phyloP scores from a whole-genome alignment of 1,140 invertebrate genomes.

The Atopsyche davidsoni region DNA sequence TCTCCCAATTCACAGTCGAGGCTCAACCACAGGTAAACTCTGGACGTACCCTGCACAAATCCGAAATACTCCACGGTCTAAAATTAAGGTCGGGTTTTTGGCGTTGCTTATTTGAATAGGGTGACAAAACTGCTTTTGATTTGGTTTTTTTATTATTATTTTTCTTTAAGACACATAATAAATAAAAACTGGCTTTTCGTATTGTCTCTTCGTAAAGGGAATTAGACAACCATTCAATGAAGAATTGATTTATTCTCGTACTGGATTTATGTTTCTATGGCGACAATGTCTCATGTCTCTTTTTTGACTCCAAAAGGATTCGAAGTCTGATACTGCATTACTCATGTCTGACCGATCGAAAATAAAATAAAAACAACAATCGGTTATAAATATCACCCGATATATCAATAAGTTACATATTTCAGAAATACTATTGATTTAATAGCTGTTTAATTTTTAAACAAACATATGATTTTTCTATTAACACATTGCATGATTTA shows the following conservation, averaged over 20 bases:
- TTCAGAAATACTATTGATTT: too few relatives aligned
- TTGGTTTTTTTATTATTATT: conserved; percentile 8
- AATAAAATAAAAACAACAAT: not conserved
- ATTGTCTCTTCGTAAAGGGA: conserved; percentile 25
- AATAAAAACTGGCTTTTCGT: conserved; percentile 23
- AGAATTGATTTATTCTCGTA: conserved; percentile 25
- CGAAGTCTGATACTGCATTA: too few relatives aligned
- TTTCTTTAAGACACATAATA: conserved; percentile 23
- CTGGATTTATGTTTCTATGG: conserved; percentile 12
- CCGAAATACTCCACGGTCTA: not conserved
- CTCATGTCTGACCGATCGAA: conserved; percentile 2
- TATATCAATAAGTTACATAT: too few relatives aligned
- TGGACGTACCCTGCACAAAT: not conserved
- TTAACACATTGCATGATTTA: too few relatives aligned
- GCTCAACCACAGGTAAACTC: not conserved
- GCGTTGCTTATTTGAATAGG: conserved; percentile 1
- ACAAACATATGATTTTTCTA: too few relatives aligned
- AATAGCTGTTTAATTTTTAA: too few relatives aligned
- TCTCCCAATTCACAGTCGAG: conserved; percentile 13
- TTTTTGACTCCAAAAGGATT: too few relatives aligned
- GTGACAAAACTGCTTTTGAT: conserved; percentile 14
- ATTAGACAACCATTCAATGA: conserved; percentile 25
- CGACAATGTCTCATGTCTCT: conserved; percentile 19
- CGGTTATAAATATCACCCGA: too few relatives aligned
- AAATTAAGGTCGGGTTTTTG: not conserved